Evolutionary conservation across 2,888 invertebrate genomes (phyloP).

Genomic region (Drosophila basisetae): DNA sequence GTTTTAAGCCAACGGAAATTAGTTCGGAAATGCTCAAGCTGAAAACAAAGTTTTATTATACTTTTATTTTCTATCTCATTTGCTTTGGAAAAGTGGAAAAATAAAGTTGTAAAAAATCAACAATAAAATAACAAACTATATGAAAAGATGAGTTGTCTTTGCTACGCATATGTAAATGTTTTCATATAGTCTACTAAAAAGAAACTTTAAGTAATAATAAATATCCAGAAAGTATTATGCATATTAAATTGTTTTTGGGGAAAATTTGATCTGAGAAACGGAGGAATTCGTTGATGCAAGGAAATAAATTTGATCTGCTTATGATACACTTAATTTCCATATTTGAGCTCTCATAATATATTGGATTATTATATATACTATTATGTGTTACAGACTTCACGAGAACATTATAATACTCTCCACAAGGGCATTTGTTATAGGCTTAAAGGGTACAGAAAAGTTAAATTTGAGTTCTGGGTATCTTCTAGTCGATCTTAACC

Average conservation of each 20-base stretch:
- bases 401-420: no score
- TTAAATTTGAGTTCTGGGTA: not conserved
- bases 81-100: not conserved
- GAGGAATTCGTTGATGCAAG: not conserved
- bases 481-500: not conserved
- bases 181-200: not conserved
- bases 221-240: not conserved
- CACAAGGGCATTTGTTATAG: no score
- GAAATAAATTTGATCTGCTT: not conserved
- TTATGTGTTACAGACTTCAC: not conserved
- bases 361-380: not conserved
- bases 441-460: no score
- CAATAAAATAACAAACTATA: no score
- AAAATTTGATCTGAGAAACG: not conserved
- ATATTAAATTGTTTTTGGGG: not conserved
- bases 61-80: not conserved
- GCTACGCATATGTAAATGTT: not conserved
- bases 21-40: not conserved
- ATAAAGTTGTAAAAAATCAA: slow-evolving; percentile 8
- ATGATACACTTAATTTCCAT: not conserved
- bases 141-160: not conserved
- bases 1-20: slow-evolving; percentile 7
- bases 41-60: not conserved
- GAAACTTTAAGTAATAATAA: not conserved
- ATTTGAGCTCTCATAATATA: not conserved